A percentile compares a stretch with the other conserved stretches of the same genome.
Conservation (phyloP, 2,113 vertebrate genomes). For the Sturnira hondurensis region DNA sequence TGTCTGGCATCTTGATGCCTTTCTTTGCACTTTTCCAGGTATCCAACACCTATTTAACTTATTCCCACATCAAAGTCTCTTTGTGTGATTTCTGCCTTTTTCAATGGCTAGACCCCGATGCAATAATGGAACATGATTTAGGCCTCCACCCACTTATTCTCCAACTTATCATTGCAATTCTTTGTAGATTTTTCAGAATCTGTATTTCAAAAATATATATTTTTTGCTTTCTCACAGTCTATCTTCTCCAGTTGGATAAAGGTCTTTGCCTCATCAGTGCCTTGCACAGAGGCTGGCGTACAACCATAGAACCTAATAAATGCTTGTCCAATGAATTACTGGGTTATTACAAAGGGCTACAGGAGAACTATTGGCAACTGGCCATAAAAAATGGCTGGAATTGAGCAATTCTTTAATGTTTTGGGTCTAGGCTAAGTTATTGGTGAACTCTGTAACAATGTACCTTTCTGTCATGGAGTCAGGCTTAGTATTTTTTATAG, state of each 20-base stretch:
- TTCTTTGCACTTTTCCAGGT: background rate
- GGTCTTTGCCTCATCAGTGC: background rate
- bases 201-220: background rate
- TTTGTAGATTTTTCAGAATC: background rate
- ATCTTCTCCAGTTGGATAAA: background rate
- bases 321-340: background rate
- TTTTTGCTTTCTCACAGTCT: background rate
- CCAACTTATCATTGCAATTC: background rate
- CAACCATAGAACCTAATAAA: background rate
- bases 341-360: background rate
- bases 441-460: background rate
- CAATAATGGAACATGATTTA: background rate
- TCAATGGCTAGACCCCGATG: background rate
- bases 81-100: background rate
- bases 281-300: background rate
- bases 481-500: background rate
- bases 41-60: background rate
- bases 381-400: background rate
- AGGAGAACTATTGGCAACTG: slow-evolving; percentile 13
- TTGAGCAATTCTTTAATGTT: background rate
- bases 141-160: background rate
- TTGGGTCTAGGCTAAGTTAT: slow-evolving; percentile 25
- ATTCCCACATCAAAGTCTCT: background rate
- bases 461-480: background rate
- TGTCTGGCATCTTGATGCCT: background rate